Percentiles rank a stretch among this genome's conserved stretches.
phyloP scores from a whole-genome alignment of 2,113 vertebrate species.

The Fulica atra region DNA sequence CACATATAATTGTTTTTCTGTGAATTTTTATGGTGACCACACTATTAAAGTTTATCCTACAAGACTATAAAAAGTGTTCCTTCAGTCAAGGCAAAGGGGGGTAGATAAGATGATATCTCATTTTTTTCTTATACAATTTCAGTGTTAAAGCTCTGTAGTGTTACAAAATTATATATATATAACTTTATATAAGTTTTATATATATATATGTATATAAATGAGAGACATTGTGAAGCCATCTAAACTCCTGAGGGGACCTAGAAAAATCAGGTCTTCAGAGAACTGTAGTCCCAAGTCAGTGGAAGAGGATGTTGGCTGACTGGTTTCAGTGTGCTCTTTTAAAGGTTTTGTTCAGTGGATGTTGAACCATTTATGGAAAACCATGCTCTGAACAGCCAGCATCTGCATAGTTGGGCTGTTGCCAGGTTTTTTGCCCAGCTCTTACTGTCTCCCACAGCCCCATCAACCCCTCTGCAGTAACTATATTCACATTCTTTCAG shows the following conservation, averaged over 20 bases:
- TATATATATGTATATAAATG: too few relatives aligned
- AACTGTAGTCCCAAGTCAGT: background rate
- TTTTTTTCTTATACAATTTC: background rate
- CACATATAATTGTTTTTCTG: background rate
- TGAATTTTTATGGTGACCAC: background rate
- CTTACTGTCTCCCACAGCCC: background rate
- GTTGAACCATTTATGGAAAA: background rate
- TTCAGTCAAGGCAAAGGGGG: fast-evolving
- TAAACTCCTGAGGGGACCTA: background rate
- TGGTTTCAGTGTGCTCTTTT: background rate
- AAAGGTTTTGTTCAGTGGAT: background rate
- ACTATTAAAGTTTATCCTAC: background rate
- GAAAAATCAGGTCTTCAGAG: background rate
- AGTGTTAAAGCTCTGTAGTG: background rate
- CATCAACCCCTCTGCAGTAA: background rate
- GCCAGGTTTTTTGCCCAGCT: background rate
- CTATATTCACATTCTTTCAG: background rate
- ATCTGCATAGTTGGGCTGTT: background rate
- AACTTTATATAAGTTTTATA: too few relatives aligned
- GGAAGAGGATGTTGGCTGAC: background rate
- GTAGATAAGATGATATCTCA: background rate
- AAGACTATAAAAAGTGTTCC: background rate
- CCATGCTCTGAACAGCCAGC: fast-evolving
- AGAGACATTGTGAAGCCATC: background rate
- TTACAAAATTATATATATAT: background rate